phyloP scores from a whole-genome alignment of 2,888 invertebrate species.

The Ochlodes sylvanus region DNA sequence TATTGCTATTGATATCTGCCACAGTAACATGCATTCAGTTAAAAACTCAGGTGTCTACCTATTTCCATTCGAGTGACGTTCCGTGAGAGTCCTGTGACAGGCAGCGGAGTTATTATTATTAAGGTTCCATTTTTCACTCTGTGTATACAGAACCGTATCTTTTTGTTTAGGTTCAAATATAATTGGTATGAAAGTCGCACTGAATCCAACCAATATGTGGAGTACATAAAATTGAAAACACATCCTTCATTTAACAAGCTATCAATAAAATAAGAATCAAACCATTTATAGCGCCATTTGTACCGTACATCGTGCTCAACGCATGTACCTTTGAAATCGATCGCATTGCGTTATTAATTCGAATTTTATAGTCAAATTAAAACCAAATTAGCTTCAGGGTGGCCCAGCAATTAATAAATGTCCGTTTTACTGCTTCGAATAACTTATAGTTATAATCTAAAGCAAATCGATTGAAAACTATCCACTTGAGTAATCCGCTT shows the following conservation, averaged over 20 bases:
- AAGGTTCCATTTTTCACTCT: too few relatives aligned
- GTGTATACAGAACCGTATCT: too few relatives aligned
- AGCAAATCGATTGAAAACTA: conserved; percentile 19
- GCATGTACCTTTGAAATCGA: conserved; percentile 55
- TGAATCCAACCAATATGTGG: neutral
- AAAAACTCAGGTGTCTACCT: too few relatives aligned
- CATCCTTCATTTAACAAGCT: neutral
- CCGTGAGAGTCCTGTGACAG: too few relatives aligned
- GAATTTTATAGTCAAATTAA: conserved; percentile 57
- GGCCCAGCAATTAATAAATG: conserved; percentile 58
- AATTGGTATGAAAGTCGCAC: neutral
- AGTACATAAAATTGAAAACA: neutral
- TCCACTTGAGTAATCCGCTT: neutral
- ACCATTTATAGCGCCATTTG: conserved; percentile 10
- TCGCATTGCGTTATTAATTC: conserved; percentile 70
- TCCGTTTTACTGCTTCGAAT: conserved; percentile 38
- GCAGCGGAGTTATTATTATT: too few relatives aligned
- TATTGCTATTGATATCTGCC: too few relatives aligned
- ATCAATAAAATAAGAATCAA: conserved; percentile 10
- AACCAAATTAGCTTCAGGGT: conserved; percentile 56
- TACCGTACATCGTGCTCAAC: conserved; percentile 2
- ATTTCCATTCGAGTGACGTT: too few relatives aligned
- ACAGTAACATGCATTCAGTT: too few relatives aligned
- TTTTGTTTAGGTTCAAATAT: neutral
- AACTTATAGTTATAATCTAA: conserved; percentile 49